Percentiles rank a stretch among this genome's conserved stretches.
These are phyloP conservation scores for Psylliodes chrysocephalus DNA, from an alignment of 2,888 invertebrate species.

Conservation along the genomic window DNA sequence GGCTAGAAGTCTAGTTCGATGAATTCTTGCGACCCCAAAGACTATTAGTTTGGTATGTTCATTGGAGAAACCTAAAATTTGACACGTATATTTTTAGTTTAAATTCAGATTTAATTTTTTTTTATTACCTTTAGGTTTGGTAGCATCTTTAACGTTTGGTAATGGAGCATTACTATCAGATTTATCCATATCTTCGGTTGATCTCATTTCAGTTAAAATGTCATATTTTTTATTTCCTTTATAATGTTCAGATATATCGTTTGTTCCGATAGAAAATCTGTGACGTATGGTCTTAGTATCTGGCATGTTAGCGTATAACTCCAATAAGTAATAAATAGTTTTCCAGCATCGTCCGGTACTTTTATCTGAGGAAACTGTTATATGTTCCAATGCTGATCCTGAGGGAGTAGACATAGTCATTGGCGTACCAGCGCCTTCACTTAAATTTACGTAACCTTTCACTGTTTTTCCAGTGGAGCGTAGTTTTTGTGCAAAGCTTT, in stretches of 20 bases:
- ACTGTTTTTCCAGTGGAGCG: slow-evolving; percentile 87
- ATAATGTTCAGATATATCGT: slow-evolving; percentile 75
- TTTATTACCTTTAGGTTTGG: slow-evolving; percentile 52
- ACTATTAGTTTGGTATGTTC: slow-evolving; percentile 82
- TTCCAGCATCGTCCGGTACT: slow-evolving; percentile 84
- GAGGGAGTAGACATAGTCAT: slow-evolving; percentile 73
- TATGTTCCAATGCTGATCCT: slow-evolving; percentile 68
- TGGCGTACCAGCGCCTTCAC: slow-evolving; percentile 79
- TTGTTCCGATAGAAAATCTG: slow-evolving; percentile 73
- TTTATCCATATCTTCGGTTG: slow-evolving; percentile 69
- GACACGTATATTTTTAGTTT: neutral
- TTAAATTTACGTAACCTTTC: slow-evolving; percentile 85
- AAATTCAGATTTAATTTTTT: neutral
- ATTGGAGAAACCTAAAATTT: slow-evolving; percentile 54
- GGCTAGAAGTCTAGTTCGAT: slow-evolving; percentile 85
- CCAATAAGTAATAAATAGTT: slow-evolving; percentile 90
- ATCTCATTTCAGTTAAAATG: slow-evolving; percentile 68
- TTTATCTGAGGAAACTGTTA: slow-evolving; percentile 66
- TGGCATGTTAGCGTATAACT: slow-evolving; percentile 93
- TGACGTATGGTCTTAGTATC: slow-evolving; percentile 93
- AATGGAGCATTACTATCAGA: slow-evolving; percentile 63
- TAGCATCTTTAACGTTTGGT: slow-evolving; percentile 59
- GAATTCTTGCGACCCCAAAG: slow-evolving; percentile 88
- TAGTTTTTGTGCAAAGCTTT: slow-evolving; percentile 89
- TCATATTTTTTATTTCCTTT: slow-evolving; percentile 72